phyloP scores from a whole-genome alignment of 1,140 invertebrate species.

The Augochlora pura region DNA sequence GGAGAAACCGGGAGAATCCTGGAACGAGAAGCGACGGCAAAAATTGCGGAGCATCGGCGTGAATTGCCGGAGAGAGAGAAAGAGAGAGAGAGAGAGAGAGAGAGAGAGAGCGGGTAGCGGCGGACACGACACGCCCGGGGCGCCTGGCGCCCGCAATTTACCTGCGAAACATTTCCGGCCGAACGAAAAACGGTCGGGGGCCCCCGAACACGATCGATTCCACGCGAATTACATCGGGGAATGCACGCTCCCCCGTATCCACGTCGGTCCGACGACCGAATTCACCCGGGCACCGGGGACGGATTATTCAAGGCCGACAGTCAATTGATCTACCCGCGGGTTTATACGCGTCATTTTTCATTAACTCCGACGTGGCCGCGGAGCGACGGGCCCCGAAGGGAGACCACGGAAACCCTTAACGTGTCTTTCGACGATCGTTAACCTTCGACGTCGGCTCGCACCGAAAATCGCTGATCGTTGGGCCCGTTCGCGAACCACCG shows the following conservation, averaged over 20 bases:
- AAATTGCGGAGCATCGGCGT: constrained; percentile 43
- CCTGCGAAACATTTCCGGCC: constrained; percentile 61
- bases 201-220: constrained; percentile 54
- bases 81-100: too few species aligned
- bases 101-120: too few species aligned
- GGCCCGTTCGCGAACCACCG: too few species aligned
- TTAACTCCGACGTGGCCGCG: constrained; percentile 33
- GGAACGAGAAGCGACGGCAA: constrained; percentile 27
- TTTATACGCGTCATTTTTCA: constrained; percentile 44
- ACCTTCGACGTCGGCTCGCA: too few species aligned
- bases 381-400: too few species aligned
- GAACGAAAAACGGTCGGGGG: constrained; percentile 43
- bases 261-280: constrained; percentile 40
- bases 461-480: too few species aligned
- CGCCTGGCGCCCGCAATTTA: constrained; percentile 62
- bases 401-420: too few species aligned
- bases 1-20: background rate
- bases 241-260: constrained; percentile 56
- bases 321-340: constrained; percentile 43
- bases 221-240: constrained; percentile 63
- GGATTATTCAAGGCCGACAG: constrained; percentile 53
- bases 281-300: constrained; percentile 30
- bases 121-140: constrained; percentile 36
- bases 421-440: background rate
- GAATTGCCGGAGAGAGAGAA: constrained; percentile 27